phyloP scores from a whole-genome alignment of 2,797 vertebrate species.

The Spea hammondii region DNA sequence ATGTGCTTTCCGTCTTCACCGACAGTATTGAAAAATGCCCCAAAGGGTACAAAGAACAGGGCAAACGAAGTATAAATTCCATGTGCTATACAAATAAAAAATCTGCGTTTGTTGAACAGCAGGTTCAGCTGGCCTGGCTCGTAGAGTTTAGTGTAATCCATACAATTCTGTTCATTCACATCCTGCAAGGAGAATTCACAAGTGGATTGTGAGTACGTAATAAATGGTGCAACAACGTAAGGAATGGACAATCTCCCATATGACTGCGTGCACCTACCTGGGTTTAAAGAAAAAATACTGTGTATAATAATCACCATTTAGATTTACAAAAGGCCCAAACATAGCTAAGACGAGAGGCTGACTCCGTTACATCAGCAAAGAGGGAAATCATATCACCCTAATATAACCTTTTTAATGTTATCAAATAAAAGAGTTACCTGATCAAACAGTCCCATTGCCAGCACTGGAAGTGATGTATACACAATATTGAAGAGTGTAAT shows the following conservation, averaged over 20 bases:
- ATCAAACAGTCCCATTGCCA: constrained; percentile 84
- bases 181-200: constrained; percentile 66
- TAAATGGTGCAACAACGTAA: not conserved
- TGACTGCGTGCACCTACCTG: no score
- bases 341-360: no score
- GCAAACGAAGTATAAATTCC: constrained; percentile 77
- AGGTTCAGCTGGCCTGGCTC: constrained; percentile 80
- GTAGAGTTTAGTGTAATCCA: constrained; percentile 76
- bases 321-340: no score
- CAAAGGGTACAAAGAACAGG: constrained; percentile 84
- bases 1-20: constrained; percentile 73
- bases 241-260: not conserved
- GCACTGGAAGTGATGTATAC: constrained; percentile 81
- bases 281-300: no score
- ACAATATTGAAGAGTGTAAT: constrained; percentile 84
- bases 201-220: not conserved
- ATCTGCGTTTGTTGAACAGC: constrained; percentile 82
- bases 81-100: constrained; percentile 80
- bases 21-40: constrained; percentile 68
- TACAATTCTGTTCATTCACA: constrained; percentile 77
- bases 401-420: no score
- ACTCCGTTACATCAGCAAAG: no score
- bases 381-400: no score
- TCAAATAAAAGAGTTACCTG: constrained; percentile 67
- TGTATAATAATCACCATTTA: no score